Base-by-base conservation (phyloP, 2,797 vertebrate genomes). In the Arrhamphus sclerolepis region DNA sequence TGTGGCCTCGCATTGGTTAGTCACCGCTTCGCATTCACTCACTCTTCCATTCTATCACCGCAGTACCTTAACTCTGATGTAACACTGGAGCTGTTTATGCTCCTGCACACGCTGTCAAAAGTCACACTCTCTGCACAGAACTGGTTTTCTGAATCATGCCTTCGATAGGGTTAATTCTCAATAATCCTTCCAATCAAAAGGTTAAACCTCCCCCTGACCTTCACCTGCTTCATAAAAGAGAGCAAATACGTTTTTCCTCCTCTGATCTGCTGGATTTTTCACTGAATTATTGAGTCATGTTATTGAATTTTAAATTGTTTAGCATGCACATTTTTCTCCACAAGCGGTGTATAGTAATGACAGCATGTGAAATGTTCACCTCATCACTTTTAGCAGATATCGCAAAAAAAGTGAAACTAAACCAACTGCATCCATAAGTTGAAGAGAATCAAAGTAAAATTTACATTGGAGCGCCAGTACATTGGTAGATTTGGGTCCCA, bases 121-220 rank as follows among this genome's bases (percentile, higher is more conserved):
- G 67, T 68, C 62, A n/a, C 64, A 42, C 54, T 68, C 56, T 55
- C 55, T 17, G 22, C 21, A 3, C 22, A 38, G 64, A 69, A 46
- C 70, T 62, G 17, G 28, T 31, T 77, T 54, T 58, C 64, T 66
- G 68, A 73, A 66, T 80, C 63, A 28, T 3, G 26, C 61, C 77
- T 80, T 75, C 38, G 47, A 82, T 77, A 38, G 83, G 84, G 87
- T 89, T 87, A 89, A 89, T 87, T 89, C 87, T 71, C 70, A 77
- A 82, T 87, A 88, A 89, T 89, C 83, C 84, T 83, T 46, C 78
- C 77, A 83, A 87, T 90, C 82, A 89, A 84, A 88, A 87, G 87
- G 89, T 88, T 87, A 91, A 89, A 72, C 84, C 81, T 72, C 77
- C 78, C 46, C 40, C 62, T 83, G 88, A 90, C 89, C 87, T 89